These are phyloP conservation scores for Conus ventricosus DNA, from an alignment of 1,140 invertebrate genomes.

Conservation along the genomic window DNA sequence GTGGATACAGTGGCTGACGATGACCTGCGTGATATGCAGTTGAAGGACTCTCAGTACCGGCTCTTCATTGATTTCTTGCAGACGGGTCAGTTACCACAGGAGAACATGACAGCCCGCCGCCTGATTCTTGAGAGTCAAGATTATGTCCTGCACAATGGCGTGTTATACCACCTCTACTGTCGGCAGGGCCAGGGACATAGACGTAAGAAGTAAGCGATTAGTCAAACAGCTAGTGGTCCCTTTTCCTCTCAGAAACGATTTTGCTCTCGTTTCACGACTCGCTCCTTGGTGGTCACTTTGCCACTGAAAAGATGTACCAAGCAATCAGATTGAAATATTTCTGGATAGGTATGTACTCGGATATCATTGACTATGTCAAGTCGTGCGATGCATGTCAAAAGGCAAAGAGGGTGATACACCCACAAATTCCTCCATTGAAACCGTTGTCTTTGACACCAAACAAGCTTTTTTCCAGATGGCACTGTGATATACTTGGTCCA, in stretches of 20 bases:
- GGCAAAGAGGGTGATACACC: not conserved
- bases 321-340: too few relatives aligned
- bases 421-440: not conserved
- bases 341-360: too few relatives aligned
- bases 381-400: constrained; percentile 12
- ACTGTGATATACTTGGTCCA: not conserved
- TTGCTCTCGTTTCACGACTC: not conserved
- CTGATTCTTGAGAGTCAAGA: not conserved
- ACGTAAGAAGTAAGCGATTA: not conserved
- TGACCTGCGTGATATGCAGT: not conserved
- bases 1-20: not conserved
- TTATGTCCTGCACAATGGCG: not conserved
- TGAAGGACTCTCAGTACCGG: not conserved
- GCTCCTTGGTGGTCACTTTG: too few relatives aligned
- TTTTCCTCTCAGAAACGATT: not conserved
- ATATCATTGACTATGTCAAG: not conserved
- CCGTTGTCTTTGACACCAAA: not conserved
- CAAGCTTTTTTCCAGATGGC: not conserved
- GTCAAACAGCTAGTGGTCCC: not conserved
- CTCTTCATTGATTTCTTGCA: not conserved
- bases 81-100: not conserved
- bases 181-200: not conserved
- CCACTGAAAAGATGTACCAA: too few relatives aligned
- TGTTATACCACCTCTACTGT: not conserved
- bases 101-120: not conserved